Base-by-base conservation (phyloP, 2,797 vertebrate species). In the Hafferia zeledoni region DNA sequence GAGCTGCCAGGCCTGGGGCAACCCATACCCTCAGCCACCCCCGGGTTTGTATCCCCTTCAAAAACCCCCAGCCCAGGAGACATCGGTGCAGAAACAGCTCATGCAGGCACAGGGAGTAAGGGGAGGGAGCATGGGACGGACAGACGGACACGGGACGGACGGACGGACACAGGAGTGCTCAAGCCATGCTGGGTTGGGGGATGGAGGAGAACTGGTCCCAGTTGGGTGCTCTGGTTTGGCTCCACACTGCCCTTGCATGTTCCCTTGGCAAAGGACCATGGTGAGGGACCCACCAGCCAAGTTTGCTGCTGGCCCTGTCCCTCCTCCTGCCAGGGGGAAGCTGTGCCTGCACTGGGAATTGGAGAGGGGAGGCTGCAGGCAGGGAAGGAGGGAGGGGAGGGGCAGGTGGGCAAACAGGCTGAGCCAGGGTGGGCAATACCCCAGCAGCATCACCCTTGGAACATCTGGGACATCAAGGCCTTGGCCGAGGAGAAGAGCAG, bases 191-290 rank as follows among this genome's bases (percentile, higher is more conserved):
- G 65, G 25, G 53, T 52, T 53, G 64, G 47, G 63, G 78, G 30
- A 31, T 5, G 25, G 64, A 85, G 83, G 69, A 71, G 46, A 37
- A 67, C 18, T 1, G 4, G 49, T 77, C 37, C 39, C 71, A 64
- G 7, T 14, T 31, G 47, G 56, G 49, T 33, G 53, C 43, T 79
- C 76, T 67, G 83, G 30, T 24, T 90, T 78, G 53, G 75, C 50
- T 80, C 68, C 76, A 37, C 15, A 27, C 35, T 13, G 13, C 35
- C 37, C 0, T 0, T 6, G 13, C 8, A 2, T 3, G 2, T n/a
- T 65, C 10, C 44, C 63, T 27, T 22, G 44, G 80, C 59, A 50
- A 77, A 59, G 50, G 49, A 65, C 9, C 1, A 1, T 49, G 63
- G 41, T 3, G 5, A 86, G 44, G 37, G 70, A 87, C 31, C 4